A percentile compares a stretch with the other conserved stretches of the same genome.
Conservation (phyloP, 1,140 invertebrate genomes). For the Colletes gigas region DNA sequence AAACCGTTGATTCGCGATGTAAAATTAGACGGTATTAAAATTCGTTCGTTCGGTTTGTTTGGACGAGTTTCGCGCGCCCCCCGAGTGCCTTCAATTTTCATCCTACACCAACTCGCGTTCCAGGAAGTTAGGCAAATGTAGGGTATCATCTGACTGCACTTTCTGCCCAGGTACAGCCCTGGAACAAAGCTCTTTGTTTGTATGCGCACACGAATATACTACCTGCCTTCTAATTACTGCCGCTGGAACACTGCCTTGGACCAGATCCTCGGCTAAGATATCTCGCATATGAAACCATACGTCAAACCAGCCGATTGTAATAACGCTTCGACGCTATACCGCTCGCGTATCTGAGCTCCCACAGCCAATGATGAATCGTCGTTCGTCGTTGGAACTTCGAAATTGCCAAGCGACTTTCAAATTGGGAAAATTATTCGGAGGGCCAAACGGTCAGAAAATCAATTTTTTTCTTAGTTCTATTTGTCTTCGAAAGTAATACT, state of each 20-base stretch:
- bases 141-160: constrained; percentile 19
- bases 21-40: constrained; percentile 1
- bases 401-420: not conserved
- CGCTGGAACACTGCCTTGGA: constrained; percentile 45
- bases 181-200: constrained; percentile 4
- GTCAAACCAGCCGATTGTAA: constrained; percentile 54
- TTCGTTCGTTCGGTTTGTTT: not conserved
- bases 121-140: constrained; percentile 15
- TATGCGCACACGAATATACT: constrained; percentile 14
- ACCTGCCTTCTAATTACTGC: constrained; percentile 55
- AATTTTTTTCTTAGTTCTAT: no score
- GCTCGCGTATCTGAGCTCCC: constrained; percentile 10
- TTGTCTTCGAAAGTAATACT: no score
- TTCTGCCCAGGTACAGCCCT: not conserved
- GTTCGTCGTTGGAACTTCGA: not conserved
- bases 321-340: constrained; percentile 25
- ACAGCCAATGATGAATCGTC: not conserved
- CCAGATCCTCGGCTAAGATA: constrained; percentile 50
- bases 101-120: not conserved
- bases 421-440: no score
- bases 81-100: constrained; percentile 23
- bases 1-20: not conserved
- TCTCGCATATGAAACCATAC: constrained; percentile 43
- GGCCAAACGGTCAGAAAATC: no score
- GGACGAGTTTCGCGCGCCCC: not conserved